A percentile compares a stretch with the other conserved stretches of the same genome.
Evolutionary conservation across 2,797 vertebrate genomes (phyloP).

Genomic region (Pseudochromis fuscus): DNA sequence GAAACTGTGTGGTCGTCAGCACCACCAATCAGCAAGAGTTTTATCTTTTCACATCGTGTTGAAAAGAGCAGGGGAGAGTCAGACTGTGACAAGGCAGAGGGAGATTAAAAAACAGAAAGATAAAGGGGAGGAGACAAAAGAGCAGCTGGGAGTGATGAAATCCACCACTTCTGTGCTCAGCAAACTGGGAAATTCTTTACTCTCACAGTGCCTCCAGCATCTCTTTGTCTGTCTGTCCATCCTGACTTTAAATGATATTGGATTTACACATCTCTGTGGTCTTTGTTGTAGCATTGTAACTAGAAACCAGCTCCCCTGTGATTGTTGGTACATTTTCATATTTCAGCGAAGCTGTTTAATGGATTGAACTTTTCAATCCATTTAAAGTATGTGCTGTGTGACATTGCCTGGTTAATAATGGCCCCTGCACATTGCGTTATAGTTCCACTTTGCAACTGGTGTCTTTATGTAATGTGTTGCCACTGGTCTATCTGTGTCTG

Average conservation of each 20-base stretch:
- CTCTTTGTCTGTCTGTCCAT: conserved; percentile 25
- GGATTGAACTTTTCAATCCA: neutral
- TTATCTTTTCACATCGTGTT: conserved; percentile 61
- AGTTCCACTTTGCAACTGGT: neutral
- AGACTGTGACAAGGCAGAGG: conserved; percentile 46
- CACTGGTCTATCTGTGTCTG: conserved; percentile 2
- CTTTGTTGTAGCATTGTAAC: conserved; percentile 1
- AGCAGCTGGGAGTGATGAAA: conserved; percentile 68
- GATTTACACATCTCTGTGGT: conserved; percentile 21
- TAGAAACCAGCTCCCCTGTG: conserved; percentile 8
- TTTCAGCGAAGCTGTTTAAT: conserved; percentile 18
- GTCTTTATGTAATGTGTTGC: conserved; percentile 21
- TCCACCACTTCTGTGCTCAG: conserved; percentile 53
- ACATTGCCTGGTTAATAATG: conserved; percentile 13
- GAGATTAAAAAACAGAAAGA: conserved; percentile 60
- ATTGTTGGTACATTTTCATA: conserved; percentile 15
- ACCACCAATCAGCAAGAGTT: conserved; percentile 52
- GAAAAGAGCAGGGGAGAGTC: conserved; percentile 51
- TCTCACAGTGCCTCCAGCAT: conserved; percentile 45
- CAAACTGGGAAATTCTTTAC: conserved; percentile 70
- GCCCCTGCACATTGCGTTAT: neutral
- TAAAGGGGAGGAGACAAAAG: conserved; percentile 54
- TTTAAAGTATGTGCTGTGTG: neutral
- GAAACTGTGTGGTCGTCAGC: conserved; percentile 60
- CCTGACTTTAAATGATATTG: conserved; percentile 20